Conservation (phyloP, 2,113 vertebrate genomes). For the Lamprologus lemairii region DNA sequence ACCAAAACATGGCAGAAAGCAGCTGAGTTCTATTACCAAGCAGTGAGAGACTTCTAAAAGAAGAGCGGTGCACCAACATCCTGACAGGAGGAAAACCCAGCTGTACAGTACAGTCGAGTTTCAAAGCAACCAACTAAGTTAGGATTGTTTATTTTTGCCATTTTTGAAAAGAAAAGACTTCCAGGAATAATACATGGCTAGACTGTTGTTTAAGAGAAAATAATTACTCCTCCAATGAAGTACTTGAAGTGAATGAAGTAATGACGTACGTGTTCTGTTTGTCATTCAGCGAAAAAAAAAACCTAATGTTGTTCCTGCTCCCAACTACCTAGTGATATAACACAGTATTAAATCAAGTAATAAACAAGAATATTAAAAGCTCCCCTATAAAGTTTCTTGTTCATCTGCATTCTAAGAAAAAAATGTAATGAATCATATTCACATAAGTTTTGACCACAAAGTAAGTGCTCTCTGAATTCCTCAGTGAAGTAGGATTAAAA, state of each 20-base stretch:
- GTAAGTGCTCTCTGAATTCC: not conserved
- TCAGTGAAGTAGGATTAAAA: not conserved
- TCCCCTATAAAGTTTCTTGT: not conserved
- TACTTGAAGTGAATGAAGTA: not conserved
- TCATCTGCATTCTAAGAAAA: not conserved
- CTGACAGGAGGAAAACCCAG: not conserved
- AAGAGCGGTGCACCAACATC: not conserved
- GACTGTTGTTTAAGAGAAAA: not conserved
- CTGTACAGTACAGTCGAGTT: not conserved
- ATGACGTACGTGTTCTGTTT: not conserved
- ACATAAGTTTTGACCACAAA: not conserved
- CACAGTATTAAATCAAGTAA: not conserved
- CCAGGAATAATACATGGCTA: not conserved
- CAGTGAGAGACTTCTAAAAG: constrained; percentile 16
- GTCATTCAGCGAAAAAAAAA: not conserved
- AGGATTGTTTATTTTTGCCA: not conserved
- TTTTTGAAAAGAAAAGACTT: not conserved
- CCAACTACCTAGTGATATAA: not conserved
- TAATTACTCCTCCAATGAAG: not conserved
- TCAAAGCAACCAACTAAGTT: not conserved
- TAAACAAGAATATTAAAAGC: not conserved
- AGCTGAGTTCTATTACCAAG: constrained; percentile 59
- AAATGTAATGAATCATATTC: not conserved
- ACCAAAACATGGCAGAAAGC: constrained; percentile 46
- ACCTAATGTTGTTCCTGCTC: not conserved